Conservation (phyloP, 1,140 invertebrate species). For the Bombus superbus region DNA sequence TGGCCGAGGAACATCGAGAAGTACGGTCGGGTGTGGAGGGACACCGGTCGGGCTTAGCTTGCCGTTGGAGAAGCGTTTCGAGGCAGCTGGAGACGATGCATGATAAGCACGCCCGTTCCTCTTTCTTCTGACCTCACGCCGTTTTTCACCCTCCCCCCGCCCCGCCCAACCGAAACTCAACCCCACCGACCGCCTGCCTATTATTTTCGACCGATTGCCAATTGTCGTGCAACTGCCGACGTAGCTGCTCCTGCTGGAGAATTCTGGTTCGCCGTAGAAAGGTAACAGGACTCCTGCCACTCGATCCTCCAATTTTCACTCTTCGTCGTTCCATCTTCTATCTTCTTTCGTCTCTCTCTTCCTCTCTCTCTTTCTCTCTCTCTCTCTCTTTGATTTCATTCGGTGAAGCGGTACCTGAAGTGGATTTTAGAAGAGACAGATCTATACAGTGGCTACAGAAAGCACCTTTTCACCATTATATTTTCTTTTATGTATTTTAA, state of each 20-base stretch:
- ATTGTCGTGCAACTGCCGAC: constrained; percentile 63
- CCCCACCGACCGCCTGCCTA: constrained; percentile 27
- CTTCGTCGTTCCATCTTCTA: background rate
- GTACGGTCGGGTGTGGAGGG: constrained; percentile 56
- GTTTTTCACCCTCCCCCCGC: constrained; percentile 40
- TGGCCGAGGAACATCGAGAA: constrained; percentile 52
- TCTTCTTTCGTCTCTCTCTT: background rate
- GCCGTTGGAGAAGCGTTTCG: constrained; percentile 48
- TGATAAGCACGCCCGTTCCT: constrained; percentile 81
- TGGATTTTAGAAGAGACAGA: background rate
- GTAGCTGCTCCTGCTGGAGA: constrained; percentile 36
- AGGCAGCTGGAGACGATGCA: constrained; percentile 80
- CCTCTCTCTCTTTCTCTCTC: background rate
- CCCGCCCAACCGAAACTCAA: constrained; percentile 24
- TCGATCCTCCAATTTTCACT: constrained; percentile 21
- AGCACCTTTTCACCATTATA: no score
- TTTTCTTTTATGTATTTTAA: no score
- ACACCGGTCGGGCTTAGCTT: constrained; percentile 54
- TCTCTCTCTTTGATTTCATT: background rate
- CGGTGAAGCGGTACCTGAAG: no score
- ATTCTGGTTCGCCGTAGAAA: background rate
- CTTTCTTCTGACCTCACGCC: constrained; percentile 76
- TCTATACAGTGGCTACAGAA: no score
- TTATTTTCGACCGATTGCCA: constrained; percentile 69
- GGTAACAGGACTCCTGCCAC: background rate